phyloP scores from a whole-genome alignment of 2,888 invertebrate species.

The Patella caerulea region DNA sequence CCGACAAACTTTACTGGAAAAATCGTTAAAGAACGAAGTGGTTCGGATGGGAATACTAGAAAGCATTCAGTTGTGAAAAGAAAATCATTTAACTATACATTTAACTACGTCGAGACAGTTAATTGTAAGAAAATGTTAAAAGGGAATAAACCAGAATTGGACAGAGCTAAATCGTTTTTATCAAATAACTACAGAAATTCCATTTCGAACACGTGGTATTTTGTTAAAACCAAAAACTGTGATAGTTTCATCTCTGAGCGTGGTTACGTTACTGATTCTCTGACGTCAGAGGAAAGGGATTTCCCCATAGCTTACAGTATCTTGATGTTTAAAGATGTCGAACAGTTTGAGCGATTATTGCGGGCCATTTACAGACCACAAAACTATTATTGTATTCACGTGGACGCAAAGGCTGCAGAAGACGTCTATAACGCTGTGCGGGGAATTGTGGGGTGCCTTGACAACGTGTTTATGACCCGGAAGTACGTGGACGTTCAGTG shows the following conservation, averaged over 20 bases:
- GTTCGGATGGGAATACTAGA: too few relatives aligned
- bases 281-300: conserved; percentile 45
- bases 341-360: conserved; percentile 51
- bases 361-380: conserved; percentile 63
- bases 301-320: conserved; percentile 60
- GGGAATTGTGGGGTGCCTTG: conserved; percentile 52
- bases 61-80: too few relatives aligned
- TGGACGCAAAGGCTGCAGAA: conserved; percentile 54
- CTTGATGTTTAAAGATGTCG: conserved; percentile 53
- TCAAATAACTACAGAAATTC: background rate
- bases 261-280: conserved; percentile 34
- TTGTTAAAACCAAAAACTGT: conserved; percentile 23
- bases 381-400: conserved; percentile 66
- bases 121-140: background rate
- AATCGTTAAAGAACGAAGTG: too few relatives aligned
- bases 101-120: background rate
- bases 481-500: conserved; percentile 47
- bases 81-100: background rate
- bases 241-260: conserved; percentile 19
- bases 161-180: background rate
- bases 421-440: conserved; percentile 40
- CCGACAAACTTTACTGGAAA: too few relatives aligned
- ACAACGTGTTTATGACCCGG: conserved; percentile 59
- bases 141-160: background rate
- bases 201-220: background rate